phyloP scores from a whole-genome alignment of 1,140 invertebrate species.

The Colletes latitarsis region DNA sequence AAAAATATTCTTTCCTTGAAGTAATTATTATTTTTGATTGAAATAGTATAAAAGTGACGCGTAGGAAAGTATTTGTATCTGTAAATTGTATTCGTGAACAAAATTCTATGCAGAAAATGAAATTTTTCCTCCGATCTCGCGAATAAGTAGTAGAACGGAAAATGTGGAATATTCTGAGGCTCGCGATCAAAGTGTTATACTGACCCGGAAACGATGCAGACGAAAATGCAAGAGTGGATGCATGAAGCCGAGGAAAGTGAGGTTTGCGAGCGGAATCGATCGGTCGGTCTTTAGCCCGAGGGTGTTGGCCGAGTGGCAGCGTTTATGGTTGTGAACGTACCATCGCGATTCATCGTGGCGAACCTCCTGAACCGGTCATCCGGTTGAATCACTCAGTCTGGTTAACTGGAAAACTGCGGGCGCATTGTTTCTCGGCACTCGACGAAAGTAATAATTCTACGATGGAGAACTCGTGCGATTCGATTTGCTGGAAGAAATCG shows the following conservation, averaged over 20 bases:
- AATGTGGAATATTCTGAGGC: too few species aligned
- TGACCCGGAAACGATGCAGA: neutral
- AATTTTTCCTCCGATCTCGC: too few species aligned
- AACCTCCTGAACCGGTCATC: constrained; percentile 26
- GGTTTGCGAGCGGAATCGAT: constrained; percentile 18
- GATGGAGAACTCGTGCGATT: neutral
- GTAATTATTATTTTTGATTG: too few species aligned
- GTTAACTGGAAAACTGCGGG: constrained; percentile 21
- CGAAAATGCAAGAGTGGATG: constrained; percentile 10
- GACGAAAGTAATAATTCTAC: constrained; percentile 21
- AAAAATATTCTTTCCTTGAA: too few species aligned
- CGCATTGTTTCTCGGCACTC: constrained; percentile 2
- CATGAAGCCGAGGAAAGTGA: neutral
- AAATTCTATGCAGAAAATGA: too few species aligned
- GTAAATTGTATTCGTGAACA: too few species aligned
- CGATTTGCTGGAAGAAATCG: too few species aligned
- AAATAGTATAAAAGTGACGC: too few species aligned
- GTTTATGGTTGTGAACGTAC: constrained; percentile 3
- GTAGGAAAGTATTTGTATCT: too few species aligned
- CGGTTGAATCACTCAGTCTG: constrained; percentile 32
- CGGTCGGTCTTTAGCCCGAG: neutral
- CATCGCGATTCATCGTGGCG: neutral
- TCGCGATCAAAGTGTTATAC: neutral
- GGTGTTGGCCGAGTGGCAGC: constrained; percentile 18
- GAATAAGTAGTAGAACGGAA: too few species aligned